A percentile compares a stretch with the other conserved stretches of the same genome.
Conservation (phyloP, 2,797 vertebrate genomes). For the Sebastes melanostomus region DNA sequence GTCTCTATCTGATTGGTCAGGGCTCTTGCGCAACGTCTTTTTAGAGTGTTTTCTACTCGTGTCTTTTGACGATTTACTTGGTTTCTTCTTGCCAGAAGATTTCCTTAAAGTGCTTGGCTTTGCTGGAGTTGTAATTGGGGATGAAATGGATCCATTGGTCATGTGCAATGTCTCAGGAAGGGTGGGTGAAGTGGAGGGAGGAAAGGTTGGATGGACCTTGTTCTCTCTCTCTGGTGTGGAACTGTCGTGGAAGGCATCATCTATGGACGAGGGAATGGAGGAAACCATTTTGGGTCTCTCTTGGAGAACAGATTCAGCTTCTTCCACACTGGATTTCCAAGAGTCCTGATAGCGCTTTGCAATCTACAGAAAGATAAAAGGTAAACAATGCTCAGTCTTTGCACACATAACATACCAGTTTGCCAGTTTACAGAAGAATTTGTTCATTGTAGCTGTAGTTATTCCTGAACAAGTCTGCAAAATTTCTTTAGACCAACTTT, state of each 20-base stretch:
- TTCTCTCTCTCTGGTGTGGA: slow-evolving; percentile 61
- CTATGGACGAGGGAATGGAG: slow-evolving; percentile 48
- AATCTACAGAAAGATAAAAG: slow-evolving; percentile 82
- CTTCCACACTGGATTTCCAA: slow-evolving; percentile 91
- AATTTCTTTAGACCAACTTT: not conserved
- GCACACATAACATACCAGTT: not conserved
- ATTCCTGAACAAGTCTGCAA: not conserved
- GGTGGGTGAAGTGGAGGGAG: slow-evolving; percentile 35
- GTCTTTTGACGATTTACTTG: slow-evolving; percentile 56
- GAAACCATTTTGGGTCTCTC: slow-evolving; percentile 77
- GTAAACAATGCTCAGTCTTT: slow-evolving; percentile 10
- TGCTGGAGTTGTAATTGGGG: slow-evolving; percentile 37
- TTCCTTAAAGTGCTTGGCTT: slow-evolving; percentile 74
- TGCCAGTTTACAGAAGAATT: not conserved
- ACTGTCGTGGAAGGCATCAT: slow-evolving; percentile 60
- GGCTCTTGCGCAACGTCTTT: slow-evolving; percentile 33
- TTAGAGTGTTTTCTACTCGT: slow-evolving; percentile 60
- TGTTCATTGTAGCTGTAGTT: not conserved
- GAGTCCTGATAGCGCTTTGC: slow-evolving; percentile 90
- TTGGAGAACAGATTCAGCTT: slow-evolving; percentile 89
- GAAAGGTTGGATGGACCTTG: slow-evolving; percentile 22
- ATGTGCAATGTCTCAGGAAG: slow-evolving; percentile 49
- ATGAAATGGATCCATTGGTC: slow-evolving; percentile 63
- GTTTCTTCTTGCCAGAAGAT: slow-evolving; percentile 73
- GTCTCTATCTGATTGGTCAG: slow-evolving; percentile 48